Evolutionary conservation across 2,113 vertebrate species (phyloP).

Genomic region (Oreochromis niloticus): DNA sequence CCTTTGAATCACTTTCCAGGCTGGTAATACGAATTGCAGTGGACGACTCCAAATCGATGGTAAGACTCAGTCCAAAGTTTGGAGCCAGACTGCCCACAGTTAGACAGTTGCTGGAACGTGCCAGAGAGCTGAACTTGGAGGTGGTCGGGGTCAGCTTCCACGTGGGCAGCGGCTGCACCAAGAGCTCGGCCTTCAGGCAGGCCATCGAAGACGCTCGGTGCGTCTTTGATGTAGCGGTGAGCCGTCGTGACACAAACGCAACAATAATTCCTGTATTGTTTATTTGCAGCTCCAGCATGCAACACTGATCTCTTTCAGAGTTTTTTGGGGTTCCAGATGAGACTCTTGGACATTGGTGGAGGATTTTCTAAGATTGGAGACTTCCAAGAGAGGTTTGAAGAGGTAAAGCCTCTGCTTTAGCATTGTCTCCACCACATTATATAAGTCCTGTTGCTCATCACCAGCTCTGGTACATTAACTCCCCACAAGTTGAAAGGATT

Average conservation of each 20-base stretch:
- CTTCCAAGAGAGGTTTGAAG: neutral
- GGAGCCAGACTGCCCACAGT: constrained; percentile 82
- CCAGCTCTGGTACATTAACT: neutral
- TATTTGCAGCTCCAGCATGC: neutral
- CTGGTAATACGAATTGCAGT: constrained; percentile 86
- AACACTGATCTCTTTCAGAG: neutral
- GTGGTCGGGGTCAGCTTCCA: constrained; percentile 90
- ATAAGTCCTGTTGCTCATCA: neutral
- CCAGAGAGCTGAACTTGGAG: constrained; percentile 80
- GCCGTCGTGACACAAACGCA: neutral
- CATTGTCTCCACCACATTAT: neutral
- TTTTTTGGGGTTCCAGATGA: neutral
- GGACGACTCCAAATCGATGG: constrained; percentile 84
- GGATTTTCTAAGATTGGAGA: neutral
- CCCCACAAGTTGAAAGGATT: neutral
- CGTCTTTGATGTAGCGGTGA: constrained; percentile 78
- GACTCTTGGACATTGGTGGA: neutral
- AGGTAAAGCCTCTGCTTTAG: neutral
- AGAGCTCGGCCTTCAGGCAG: constrained; percentile 78
- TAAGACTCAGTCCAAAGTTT: constrained; percentile 85
- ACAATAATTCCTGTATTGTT: neutral
- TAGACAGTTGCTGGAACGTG: constrained; percentile 79
- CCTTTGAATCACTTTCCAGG: constrained; percentile 49
- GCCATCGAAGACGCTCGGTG: constrained; percentile 83
- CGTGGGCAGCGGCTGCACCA: constrained; percentile 84